Evolutionary conservation across 2,797 vertebrate genomes (phyloP).

Genomic region (Etheostoma perlongum): DNA sequence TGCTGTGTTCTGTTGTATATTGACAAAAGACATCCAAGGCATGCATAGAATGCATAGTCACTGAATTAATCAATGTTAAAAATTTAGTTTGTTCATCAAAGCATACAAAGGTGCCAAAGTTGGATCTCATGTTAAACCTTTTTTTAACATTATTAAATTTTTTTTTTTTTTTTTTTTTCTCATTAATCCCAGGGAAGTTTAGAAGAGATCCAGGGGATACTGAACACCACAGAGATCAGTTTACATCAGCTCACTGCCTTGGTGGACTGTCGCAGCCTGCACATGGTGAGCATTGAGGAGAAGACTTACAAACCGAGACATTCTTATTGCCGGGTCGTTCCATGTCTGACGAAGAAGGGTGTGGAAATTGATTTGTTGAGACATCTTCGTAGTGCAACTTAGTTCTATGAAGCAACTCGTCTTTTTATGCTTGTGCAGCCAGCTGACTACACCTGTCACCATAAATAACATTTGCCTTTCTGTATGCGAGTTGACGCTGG

Average conservation of each 20-base stretch:
- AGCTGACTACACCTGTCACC: conserved; percentile 64
- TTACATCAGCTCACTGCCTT: conserved; percentile 97
- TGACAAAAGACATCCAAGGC: conserved; percentile 1
- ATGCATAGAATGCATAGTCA: conserved; percentile 14
- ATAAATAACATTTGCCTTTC: conserved; percentile 49
- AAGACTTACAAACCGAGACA: conserved; percentile 16
- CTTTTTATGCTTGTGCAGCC: conserved; percentile 47
- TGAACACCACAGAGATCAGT: conserved; percentile 94
- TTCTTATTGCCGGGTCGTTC: conserved; percentile 11
- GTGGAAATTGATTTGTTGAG: conserved; percentile 35
- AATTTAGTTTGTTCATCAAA: background rate
- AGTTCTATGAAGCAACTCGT: conserved; percentile 41
- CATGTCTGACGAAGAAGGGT: conserved; percentile 13
- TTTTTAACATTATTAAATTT: conserved; percentile 21
- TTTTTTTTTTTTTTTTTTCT: conserved; percentile 6
- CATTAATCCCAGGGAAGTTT: conserved; percentile 86
- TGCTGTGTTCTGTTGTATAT: conserved; percentile 11
- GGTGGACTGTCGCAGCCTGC: conserved; percentile 97
- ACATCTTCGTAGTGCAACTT: conserved; percentile 48
- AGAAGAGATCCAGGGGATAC: conserved; percentile 90
- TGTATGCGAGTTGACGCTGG: conserved; percentile 37
- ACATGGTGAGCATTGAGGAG: conserved; percentile 89
- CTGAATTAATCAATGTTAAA: conserved; percentile 2
- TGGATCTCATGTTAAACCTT: conserved; percentile 27
- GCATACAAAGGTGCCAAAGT: background rate